Evolutionary conservation across 2,888 invertebrate genomes (phyloP).

Genomic region (Glyphotaelius pellucidus): DNA sequence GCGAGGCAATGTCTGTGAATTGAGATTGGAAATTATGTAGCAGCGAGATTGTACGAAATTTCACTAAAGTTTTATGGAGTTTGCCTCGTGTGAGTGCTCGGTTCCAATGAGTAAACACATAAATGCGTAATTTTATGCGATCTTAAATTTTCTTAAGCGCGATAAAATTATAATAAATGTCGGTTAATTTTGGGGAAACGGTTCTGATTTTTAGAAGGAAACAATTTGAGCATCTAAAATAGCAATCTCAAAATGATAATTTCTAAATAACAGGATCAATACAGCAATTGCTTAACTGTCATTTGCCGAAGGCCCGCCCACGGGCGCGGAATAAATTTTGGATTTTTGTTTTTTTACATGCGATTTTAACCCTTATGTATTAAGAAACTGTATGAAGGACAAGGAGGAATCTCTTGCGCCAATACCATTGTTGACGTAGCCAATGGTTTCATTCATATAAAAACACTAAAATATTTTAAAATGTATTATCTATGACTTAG

Average conservation of each 20-base stretch:
- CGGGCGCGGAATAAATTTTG: too few relatives aligned
- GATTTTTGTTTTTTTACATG: too few relatives aligned
- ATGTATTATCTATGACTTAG: too few relatives aligned
- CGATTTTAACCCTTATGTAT: too few relatives aligned
- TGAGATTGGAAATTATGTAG: neutral
- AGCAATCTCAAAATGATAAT: neutral
- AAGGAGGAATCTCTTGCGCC: too few relatives aligned
- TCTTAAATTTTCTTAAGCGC: neutral
- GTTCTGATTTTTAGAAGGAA: neutral
- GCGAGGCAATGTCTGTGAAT: neutral
- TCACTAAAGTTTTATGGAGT: neutral
- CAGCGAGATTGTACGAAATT: neutral
- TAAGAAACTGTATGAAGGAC: too few relatives aligned
- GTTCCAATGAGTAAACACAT: neutral
- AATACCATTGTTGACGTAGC: too few relatives aligned
- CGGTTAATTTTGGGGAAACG: neutral
- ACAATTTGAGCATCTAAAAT: neutral
- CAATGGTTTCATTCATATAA: too few relatives aligned
- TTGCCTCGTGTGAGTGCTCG: neutral
- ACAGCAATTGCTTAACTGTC: neutral
- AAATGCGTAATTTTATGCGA: conserved; percentile 2
- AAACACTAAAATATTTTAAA: too few relatives aligned
- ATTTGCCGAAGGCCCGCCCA: too few relatives aligned
- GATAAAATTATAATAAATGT: neutral
- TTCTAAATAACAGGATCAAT: neutral